phyloP scores from a whole-genome alignment of 30 jellyfish, hydroid and myxozoan species.

The Sanderia malayensis region DNA sequence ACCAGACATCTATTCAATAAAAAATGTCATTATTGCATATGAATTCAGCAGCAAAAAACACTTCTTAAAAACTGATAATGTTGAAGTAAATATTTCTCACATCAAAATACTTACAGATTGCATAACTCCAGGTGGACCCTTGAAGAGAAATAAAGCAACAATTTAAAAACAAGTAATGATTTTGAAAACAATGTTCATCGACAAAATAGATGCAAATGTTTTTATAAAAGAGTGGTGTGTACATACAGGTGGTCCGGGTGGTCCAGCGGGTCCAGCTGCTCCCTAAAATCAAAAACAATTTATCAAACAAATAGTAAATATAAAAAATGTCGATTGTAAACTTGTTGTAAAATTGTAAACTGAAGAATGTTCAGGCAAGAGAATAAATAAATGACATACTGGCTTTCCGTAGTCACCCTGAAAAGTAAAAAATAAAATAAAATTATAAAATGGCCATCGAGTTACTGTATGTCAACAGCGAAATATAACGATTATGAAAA shows the following conservation, averaged over 20 bases:
- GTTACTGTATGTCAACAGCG: no score
- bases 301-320: no score
- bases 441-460: no score
- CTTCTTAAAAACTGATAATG: constrained; percentile 1
- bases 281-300: no score
- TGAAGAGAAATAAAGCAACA: neutral
- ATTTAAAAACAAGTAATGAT: no score
- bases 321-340: no score
- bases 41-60: no score
- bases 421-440: constrained; percentile 9
- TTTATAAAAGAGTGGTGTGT: no score
- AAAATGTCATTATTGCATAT: neutral
- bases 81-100: neutral
- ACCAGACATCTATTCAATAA: constrained; percentile 48
- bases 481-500: no score
- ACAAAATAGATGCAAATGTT: no score
- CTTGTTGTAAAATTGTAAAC: no score
- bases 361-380: neutral
- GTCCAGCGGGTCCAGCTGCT: constrained; percentile 91
- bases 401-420: constrained; percentile 63
- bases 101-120: neutral
- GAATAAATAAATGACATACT: constrained; percentile 21
- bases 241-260: constrained; percentile 90
- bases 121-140: constrained; percentile 5
- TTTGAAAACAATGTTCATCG: no score